phyloP scores from a whole-genome alignment of 2,797 vertebrate species.

The Myotis pilosus region DNA sequence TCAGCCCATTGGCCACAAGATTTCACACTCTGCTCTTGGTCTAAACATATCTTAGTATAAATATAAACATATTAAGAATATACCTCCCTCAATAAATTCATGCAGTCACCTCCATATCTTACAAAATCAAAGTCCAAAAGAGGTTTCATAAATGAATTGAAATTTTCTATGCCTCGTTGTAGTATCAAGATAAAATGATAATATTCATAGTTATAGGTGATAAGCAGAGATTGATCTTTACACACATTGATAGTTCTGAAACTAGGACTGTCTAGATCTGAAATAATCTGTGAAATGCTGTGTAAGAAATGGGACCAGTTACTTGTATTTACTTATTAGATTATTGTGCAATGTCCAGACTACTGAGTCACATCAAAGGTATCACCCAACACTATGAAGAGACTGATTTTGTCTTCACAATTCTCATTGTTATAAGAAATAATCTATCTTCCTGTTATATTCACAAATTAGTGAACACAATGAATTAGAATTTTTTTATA shows the following conservation, averaged over 20 bases:
- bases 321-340: neutral
- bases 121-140: constrained; percentile 14
- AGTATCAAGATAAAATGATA: constrained; percentile 6
- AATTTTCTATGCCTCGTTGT: neutral
- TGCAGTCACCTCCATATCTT: neutral
- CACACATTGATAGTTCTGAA: neutral
- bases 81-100: neutral
- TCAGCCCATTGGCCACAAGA: neutral
- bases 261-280: neutral
- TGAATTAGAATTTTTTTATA: constrained; percentile 5
- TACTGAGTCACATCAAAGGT: neutral
- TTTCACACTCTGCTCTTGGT: neutral
- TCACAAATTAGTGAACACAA: neutral
- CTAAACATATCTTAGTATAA: constrained; percentile 16
- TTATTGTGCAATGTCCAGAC: neutral
- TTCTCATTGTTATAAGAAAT: neutral
- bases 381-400: neutral
- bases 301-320: neutral
- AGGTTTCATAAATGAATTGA: neutral
- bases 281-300: neutral
- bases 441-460: neutral
- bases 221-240: neutral
- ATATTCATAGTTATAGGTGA: neutral
- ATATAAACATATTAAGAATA: constrained; percentile 12
- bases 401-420: neutral